Base-by-base conservation (phyloP, 2,113 vertebrate genomes). In the Myiozetetes cayanensis region DNA sequence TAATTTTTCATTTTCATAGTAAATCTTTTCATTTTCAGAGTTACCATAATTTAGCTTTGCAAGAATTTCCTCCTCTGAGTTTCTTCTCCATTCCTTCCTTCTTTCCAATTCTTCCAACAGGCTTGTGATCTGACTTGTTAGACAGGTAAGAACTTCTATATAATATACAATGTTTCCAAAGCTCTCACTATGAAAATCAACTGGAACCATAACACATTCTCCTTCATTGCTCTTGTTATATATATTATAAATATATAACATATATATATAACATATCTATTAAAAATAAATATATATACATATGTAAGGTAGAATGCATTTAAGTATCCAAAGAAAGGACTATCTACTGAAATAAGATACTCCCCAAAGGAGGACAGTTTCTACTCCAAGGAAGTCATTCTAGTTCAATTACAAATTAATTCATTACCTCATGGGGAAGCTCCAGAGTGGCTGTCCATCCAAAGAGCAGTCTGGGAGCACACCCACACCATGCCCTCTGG, bases 1-100 rank as follows among this genome's bases (percentile, higher is more conserved):
- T 91, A 99, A 96, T 59, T 97, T 95, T 93, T 96, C 87, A 95
- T 99, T 98, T 96, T 98, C 98, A 85, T 97, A 73, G 89, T 67
- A 72, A 72, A 98, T 87, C 20, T 97, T 98, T 93, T 97, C 90
- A 30, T 97, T 98, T 97, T 99, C 98, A 94, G 72, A 74, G 43
- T 93, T 95, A 96, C 98, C 76, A 77, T 96, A 97, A 58, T 98
- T 96, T 62, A 98, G 81, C 65, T 97, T 98, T 91, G 91, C 96
- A 95, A 97, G 88, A 97, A 98, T 93, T 61, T 96, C 96, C 84
- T 97, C 97, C 76, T 95, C 96, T 12, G 98, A 97, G 14, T 93
- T 97, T 71, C 90, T 97, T 43, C 94, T 96, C 72, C 90, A 31
- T 4, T 98, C 97, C 82, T 97, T 95, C 86, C 97, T 96, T 95